These are phyloP conservation scores for Rhombomys opimus DNA, from an alignment of 2,113 vertebrate species.

Conservation along the genomic window DNA sequence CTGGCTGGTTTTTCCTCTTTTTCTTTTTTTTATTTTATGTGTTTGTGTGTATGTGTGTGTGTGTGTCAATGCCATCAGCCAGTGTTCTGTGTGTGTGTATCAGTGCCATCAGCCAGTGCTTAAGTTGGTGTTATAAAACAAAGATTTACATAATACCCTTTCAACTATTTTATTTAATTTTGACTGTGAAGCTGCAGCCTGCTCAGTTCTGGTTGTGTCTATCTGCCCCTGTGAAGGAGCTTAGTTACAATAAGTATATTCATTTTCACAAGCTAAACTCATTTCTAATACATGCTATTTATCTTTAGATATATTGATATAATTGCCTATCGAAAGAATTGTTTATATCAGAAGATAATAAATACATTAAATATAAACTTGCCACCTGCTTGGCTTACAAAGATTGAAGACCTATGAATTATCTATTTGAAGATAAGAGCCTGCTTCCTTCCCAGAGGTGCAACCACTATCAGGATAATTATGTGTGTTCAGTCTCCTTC, in stretches of 20 bases:
- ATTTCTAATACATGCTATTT: neutral
- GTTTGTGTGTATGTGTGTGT: neutral
- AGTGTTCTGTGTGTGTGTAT: too few species aligned
- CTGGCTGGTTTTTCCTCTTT: neutral
- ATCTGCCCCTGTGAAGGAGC: too few species aligned
- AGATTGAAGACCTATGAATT: neutral
- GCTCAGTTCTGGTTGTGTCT: too few species aligned
- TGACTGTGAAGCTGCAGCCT: too few species aligned
- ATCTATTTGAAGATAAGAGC: neutral
- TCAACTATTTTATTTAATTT: conserved; percentile 1
- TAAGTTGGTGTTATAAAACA: neutral
- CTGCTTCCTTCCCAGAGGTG: neutral
- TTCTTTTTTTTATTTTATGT: neutral
- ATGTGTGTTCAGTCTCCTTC: neutral
- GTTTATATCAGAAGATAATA: neutral
- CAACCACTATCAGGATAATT: neutral
- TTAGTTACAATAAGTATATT: conserved; percentile 32
- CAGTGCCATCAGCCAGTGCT: neutral
- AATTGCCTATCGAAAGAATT: neutral
- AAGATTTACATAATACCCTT: neutral
- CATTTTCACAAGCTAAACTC: neutral
- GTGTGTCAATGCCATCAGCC: too few species aligned
- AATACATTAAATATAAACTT: neutral
- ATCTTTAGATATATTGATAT: neutral
- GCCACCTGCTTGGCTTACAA: neutral